Percentiles rank a stretch among this genome's conserved stretches.
Evolutionary conservation across 2,113 vertebrate genomes (phyloP).

Genomic region (Apteryx mantelli): DNA sequence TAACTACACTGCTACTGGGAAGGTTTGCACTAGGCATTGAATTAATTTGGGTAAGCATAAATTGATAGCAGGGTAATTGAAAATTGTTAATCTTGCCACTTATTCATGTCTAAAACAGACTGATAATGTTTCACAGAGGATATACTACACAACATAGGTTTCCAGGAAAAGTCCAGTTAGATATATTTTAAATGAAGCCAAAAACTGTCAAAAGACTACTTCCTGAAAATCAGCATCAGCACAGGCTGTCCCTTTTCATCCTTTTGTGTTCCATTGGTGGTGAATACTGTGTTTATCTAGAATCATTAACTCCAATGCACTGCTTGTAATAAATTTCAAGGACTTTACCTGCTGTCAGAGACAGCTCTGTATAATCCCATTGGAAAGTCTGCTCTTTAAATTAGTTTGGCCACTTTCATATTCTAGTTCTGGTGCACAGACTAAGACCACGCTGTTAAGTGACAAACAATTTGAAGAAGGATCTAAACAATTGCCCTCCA

Average conservation of each 20-base stretch:
- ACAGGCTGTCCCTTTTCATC: background rate
- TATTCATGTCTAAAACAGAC: background rate
- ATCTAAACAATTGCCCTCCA: background rate
- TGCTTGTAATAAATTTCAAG: background rate
- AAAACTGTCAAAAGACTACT: background rate
- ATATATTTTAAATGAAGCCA: conserved; percentile 35
- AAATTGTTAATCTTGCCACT: background rate
- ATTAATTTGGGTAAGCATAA: background rate
- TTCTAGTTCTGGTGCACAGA: background rate
- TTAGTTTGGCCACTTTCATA: background rate
- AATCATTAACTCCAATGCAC: background rate
- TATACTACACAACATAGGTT: conserved; percentile 15
- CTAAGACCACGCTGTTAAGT: background rate
- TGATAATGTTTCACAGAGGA: conserved; percentile 1
- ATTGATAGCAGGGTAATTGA: background rate
- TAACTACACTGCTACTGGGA: background rate
- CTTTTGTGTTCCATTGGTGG: background rate
- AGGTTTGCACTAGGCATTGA: background rate
- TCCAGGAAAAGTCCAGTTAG: conserved; percentile 41
- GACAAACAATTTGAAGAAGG: background rate
- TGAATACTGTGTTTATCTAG: background rate
- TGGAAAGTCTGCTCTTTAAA: background rate
- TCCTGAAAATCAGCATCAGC: conserved; percentile 28
- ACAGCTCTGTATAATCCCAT: background rate
- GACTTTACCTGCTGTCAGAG: background rate